These are phyloP conservation scores for Saccostrea echinata DNA, from an alignment of 1,140 invertebrate genomes.

Conservation along the genomic window DNA sequence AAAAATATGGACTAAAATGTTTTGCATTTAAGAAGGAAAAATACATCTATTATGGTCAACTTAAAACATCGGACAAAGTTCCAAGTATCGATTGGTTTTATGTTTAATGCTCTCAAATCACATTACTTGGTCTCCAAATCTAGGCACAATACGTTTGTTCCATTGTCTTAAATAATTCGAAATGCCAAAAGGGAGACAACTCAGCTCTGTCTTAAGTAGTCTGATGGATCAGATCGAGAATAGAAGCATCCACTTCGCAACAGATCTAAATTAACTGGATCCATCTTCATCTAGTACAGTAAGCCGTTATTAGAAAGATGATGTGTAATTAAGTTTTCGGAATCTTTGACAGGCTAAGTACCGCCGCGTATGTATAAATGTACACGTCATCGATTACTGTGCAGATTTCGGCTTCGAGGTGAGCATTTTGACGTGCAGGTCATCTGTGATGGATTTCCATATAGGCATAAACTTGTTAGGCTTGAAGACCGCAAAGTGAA, in stretches of 20 bases:
- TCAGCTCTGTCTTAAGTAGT: not conserved
- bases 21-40: too few species aligned
- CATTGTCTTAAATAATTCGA: conserved; percentile 24
- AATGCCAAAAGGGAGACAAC: conserved; percentile 27
- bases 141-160: not conserved
- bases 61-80: not conserved
- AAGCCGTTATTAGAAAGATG: conserved; percentile 29
- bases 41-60: too few species aligned
- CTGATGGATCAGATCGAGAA: not conserved
- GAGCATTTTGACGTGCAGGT: conserved; percentile 6
- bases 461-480: conserved; percentile 32
- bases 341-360: conserved; percentile 18
- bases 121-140: not conserved
- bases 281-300: conserved; percentile 6
- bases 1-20: too few species aligned
- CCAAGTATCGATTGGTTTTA: not conserved
- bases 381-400: conserved; percentile 13
- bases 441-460: conserved; percentile 15
- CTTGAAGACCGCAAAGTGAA: conserved; percentile 21
- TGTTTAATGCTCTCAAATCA: not conserved
- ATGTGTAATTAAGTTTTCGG: conserved; percentile 35
- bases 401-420: conserved; percentile 19
- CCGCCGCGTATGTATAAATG: conserved; percentile 29
- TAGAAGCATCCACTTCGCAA: not conserved
- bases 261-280: not conserved